phyloP scores from a whole-genome alignment of 2,797 vertebrate genomes.

The Microctenopoma lineatum region DNA sequence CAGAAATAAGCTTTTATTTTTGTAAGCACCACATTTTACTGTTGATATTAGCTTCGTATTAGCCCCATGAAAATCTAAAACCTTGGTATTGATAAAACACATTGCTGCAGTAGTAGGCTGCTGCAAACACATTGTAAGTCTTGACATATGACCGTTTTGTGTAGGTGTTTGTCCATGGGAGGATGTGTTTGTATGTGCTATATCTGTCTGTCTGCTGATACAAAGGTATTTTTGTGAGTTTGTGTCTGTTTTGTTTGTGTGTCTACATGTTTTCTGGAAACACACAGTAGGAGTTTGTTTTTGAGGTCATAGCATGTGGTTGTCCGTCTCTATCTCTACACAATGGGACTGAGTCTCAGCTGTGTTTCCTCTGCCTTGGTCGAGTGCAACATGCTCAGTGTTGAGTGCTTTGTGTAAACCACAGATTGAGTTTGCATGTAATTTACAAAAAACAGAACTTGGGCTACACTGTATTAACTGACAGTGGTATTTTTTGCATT shows the following conservation, averaged over 20 bases:
- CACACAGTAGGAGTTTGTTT: constrained; percentile 56
- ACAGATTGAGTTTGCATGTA: neutral
- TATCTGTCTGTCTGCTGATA: neutral
- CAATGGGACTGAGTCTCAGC: constrained; percentile 42
- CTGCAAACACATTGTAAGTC: constrained; percentile 15
- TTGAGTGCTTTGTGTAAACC: neutral
- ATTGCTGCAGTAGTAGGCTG: neutral
- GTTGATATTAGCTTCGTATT: constrained; percentile 24
- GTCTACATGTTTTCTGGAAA: constrained; percentile 42
- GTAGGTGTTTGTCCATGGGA: constrained; percentile 13
- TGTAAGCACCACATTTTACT: constrained; percentile 3
- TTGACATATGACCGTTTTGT: constrained; percentile 13
- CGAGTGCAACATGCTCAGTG: constrained; percentile 4
- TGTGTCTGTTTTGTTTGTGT: constrained; percentile 2
- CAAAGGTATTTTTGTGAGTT: constrained; percentile 11
- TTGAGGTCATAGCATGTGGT: constrained; percentile 64
- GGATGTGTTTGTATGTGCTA: constrained; percentile 8
- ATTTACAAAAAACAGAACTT: neutral
- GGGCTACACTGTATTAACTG: neutral
- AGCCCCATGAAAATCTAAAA: constrained; percentile 33
- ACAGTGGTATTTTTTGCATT: neutral
- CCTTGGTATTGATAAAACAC: constrained; percentile 23
- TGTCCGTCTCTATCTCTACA: constrained; percentile 52
- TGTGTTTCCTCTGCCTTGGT: constrained; percentile 54
- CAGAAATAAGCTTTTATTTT: constrained; percentile 8